A percentile compares a stretch with the other conserved stretches of the same genome.
Evolutionary conservation across 2,113 vertebrate genomes (phyloP).

Genomic region (Myotis lucifugus): DNA sequence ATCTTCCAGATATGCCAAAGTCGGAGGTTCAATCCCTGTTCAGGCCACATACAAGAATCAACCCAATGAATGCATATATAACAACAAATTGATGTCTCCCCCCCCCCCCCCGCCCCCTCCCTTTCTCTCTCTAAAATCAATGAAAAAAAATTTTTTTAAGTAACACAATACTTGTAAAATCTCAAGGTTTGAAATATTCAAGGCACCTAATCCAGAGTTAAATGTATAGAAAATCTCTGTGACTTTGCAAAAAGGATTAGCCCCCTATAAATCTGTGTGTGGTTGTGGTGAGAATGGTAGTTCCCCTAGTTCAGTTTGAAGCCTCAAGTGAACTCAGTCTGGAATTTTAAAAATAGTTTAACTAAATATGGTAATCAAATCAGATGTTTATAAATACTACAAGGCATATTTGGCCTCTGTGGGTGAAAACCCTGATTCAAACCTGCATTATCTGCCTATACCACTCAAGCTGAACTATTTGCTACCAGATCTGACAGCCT

Average conservation of each 20-base stretch:
- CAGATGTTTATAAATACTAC: slow-evolving; percentile 55
- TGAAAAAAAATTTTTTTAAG: neutral
- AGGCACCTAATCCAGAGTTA: neutral
- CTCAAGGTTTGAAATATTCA: neutral
- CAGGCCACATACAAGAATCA: neutral
- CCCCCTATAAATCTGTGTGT: no score
- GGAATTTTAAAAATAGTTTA: slow-evolving; percentile 33
- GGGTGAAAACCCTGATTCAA: neutral
- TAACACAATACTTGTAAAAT: neutral
- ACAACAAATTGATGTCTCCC: neutral
- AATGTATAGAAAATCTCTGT: neutral
- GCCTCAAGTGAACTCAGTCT: neutral
- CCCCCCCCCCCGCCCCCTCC: no score
- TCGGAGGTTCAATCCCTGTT: neutral
- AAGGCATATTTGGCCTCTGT: slow-evolving; percentile 48
- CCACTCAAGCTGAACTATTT: neutral
- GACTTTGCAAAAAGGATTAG: neutral
- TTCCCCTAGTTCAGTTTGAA: neutral
- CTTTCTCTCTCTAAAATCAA: neutral
- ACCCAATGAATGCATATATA: neutral
- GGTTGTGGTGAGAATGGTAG: neutral
- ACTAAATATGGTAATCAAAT: slow-evolving; percentile 30
- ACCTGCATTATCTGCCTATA: slow-evolving; percentile 58
- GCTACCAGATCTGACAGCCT: slow-evolving; percentile 36
- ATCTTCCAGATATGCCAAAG: neutral